Evolutionary conservation across 2,113 vertebrate genomes (phyloP).

Genomic region (Labeo catla): DNA sequence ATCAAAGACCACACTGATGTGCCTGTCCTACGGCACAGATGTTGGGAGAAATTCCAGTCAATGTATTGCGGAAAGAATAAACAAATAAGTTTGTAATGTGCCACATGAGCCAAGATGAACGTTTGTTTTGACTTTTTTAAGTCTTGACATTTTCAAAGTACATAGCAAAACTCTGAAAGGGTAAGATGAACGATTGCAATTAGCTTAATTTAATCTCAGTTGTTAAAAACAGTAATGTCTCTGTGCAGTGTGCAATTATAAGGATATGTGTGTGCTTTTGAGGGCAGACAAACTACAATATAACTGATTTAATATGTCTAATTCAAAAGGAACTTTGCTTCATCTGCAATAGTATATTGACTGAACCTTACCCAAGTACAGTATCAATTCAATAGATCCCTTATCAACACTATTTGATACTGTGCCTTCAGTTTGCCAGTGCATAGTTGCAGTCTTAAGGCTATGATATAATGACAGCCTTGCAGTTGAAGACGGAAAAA

Average conservation of each 20-base stretch:
- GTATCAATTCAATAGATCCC: not conserved
- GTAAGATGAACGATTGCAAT: no score
- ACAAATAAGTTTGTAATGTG: slow-evolving; percentile 43
- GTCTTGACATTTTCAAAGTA: not conserved
- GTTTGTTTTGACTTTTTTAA: not conserved
- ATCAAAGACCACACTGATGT: slow-evolving; percentile 66
- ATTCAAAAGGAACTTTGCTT: not conserved
- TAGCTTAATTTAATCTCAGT: no score
- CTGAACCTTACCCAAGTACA: not conserved
- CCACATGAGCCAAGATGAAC: slow-evolving; percentile 3
- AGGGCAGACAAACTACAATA: not conserved
- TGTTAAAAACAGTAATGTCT: no score
- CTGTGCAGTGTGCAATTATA: not conserved
- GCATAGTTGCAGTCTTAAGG: not conserved
- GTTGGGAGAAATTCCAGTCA: slow-evolving; percentile 43
- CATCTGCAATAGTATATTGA: not conserved
- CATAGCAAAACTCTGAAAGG: no score
- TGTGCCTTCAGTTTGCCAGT: not conserved
- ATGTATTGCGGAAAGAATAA: slow-evolving; percentile 36
- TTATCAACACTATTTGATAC: not conserved
- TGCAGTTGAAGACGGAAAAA: no score
- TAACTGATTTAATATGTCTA: not conserved
- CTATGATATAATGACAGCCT: no score
- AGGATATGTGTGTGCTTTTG: not conserved
- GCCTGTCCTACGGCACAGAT: slow-evolving; percentile 45